Conservation (phyloP, 2,888 invertebrate genomes). For the Agrochola circellaris region DNA sequence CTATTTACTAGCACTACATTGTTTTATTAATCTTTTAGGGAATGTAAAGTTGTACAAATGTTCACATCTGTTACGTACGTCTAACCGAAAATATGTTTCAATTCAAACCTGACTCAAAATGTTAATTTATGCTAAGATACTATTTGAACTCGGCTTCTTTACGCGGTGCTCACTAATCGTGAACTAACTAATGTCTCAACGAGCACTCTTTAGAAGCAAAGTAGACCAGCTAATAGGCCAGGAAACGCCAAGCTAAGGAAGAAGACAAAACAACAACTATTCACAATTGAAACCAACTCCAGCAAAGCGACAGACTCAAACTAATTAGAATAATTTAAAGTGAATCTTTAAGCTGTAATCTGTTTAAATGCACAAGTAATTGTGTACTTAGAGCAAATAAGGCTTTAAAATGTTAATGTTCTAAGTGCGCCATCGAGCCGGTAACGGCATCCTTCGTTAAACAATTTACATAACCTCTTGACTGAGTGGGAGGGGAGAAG, state of each 20-base stretch:
- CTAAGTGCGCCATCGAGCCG: slow-evolving; percentile 83
- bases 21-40: not conserved
- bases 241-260: slow-evolving; percentile 16
- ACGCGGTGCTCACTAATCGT: not conserved
- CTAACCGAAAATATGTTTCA: not conserved
- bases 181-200: not conserved
- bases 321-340: slow-evolving; percentile 82
- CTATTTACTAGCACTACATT: not conserved
- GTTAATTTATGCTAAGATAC: not conserved
- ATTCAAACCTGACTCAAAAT: not conserved
- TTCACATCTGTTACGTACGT: not conserved
- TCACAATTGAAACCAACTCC: slow-evolving; percentile 53
- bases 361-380: slow-evolving; percentile 86
- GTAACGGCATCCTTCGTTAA: slow-evolving; percentile 82
- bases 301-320: slow-evolving; percentile 52
- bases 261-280: slow-evolving; percentile 36
- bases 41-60: not conserved
- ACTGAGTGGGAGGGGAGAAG: slow-evolving; percentile 2
- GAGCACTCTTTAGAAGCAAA: not conserved
- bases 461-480: slow-evolving; percentile 84
- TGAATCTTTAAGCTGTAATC: slow-evolving; percentile 76
- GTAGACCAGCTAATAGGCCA: not conserved
- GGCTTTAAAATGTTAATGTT: slow-evolving; percentile 86
- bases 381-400: slow-evolving; percentile 86
- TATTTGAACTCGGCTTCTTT: not conserved